These are phyloP conservation scores for Ooceraea biroi DNA, from an alignment of 1,140 invertebrate species.

Conservation along the genomic window DNA sequence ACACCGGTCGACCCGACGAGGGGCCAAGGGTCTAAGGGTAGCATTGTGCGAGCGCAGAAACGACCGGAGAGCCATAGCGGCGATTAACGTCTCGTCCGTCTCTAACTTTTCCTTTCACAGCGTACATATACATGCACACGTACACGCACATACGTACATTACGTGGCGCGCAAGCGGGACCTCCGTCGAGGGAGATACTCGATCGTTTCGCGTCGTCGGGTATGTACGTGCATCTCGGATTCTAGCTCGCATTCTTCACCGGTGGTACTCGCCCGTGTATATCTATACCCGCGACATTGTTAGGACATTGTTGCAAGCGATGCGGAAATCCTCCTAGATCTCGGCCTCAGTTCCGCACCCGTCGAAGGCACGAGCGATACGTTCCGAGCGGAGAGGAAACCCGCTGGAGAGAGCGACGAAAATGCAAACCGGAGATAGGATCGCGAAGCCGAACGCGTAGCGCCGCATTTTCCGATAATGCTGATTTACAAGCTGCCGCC, in stretches of 20 bases:
- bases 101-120: constrained; percentile 53
- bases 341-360: not conserved
- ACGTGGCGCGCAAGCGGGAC: not conserved
- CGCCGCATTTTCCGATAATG: constrained; percentile 28
- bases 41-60: constrained; percentile 21
- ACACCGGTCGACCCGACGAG: constrained; percentile 23
- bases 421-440: constrained; percentile 30
- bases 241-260: constrained; percentile 9
- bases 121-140: not conserved
- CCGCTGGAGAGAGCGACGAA: constrained; percentile 9
- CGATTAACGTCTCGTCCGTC: constrained; percentile 50
- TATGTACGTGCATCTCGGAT: constrained; percentile 25
- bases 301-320: constrained; percentile 54
- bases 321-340: constrained; percentile 44
- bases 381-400: not conserved
- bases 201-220: constrained; percentile 42
- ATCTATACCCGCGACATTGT: constrained; percentile 44
- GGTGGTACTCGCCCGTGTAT: not conserved
- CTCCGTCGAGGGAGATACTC: constrained; percentile 6
- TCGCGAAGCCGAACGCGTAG: constrained; percentile 7
- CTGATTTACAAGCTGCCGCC: constrained; percentile 7
- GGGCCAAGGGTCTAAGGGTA: not conserved
- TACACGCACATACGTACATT: not conserved
- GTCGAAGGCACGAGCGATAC: not conserved
- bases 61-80: constrained; percentile 6